These are phyloP conservation scores for Parnassius smintheus DNA, from an alignment of 2,888 invertebrate genomes.

Conservation along the genomic window DNA sequence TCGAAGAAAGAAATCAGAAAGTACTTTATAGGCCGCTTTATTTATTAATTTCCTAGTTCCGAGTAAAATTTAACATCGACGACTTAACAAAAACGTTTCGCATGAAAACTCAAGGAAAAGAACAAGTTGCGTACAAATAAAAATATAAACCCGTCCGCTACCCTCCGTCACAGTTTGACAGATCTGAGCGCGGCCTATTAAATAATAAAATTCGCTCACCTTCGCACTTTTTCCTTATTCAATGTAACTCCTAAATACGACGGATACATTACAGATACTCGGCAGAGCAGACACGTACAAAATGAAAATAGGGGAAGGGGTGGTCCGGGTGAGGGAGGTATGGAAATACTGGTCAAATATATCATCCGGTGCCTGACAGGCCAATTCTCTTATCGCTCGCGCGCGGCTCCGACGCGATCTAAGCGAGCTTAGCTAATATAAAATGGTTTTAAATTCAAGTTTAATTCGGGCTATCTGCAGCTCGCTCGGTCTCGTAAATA, in stretches of 20 bases:
- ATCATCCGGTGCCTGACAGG: conserved; percentile 93
- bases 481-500: conserved; percentile 44
- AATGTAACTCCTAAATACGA: conserved; percentile 72
- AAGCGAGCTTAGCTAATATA: conserved; percentile 81
- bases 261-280: conserved; percentile 76
- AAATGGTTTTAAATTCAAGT: conserved; percentile 82
- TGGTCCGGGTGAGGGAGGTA: conserved; percentile 67
- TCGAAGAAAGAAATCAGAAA: conserved; percentile 4
- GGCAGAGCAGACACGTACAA: conserved; percentile 78
- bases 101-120: conserved; percentile 14
- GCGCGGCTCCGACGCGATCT: conserved; percentile 81
- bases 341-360: conserved; percentile 95
- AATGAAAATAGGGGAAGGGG: conserved; percentile 73
- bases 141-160: conserved; percentile 1
- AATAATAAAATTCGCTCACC: conserved; percentile 62
- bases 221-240: conserved; percentile 64
- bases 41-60: conserved; percentile 15
- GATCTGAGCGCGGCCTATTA: conserved; percentile 60
- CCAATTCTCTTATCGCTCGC: conserved; percentile 92
- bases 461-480: conserved; percentile 79
- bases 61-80: conserved; percentile 3
- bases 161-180: conserved; percentile 53
- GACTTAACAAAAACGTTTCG: conserved; percentile 18
- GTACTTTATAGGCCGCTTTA: conserved; percentile 8
- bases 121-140: conserved; percentile 7